A percentile compares a stretch with the other conserved stretches of the same genome.
These are phyloP conservation scores for Calosoma granatense DNA, from an alignment of 1,140 invertebrate species.

Conservation along the genomic window DNA sequence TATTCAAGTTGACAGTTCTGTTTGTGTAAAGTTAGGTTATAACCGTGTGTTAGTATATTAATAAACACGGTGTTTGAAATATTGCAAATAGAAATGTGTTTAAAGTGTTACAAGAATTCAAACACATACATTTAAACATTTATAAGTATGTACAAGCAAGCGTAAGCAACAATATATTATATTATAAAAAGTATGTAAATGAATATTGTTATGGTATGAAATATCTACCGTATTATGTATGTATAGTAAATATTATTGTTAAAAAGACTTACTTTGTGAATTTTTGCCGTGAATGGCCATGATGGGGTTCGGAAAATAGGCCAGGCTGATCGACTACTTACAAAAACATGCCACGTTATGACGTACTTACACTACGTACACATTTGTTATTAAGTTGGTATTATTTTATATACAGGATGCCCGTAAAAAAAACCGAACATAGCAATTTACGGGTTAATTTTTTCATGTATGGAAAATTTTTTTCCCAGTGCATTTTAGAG, in stretches of 20 bases:
- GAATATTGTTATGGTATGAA: no score
- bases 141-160: background rate
- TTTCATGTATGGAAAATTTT: no score
- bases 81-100: background rate
- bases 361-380: no score
- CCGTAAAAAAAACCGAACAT: no score
- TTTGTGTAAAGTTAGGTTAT: background rate
- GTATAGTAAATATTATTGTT: no score
- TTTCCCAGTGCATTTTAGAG: no score
- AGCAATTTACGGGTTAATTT: no score
- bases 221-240: no score
- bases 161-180: background rate
- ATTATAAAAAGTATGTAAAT: background rate
- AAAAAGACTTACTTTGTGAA: background rate
- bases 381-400: no score
- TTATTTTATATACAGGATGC: no score
- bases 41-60: background rate
- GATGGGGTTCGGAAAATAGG: background rate
- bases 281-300: background rate
- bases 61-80: background rate
- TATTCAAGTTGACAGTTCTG: background rate
- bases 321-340: slow-evolving; percentile 2
- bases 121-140: background rate
- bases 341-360: slow-evolving; percentile 1
- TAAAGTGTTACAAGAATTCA: background rate